Base-by-base conservation (phyloP, 1,140 invertebrate species). In the Radopholus similis region DNA sequence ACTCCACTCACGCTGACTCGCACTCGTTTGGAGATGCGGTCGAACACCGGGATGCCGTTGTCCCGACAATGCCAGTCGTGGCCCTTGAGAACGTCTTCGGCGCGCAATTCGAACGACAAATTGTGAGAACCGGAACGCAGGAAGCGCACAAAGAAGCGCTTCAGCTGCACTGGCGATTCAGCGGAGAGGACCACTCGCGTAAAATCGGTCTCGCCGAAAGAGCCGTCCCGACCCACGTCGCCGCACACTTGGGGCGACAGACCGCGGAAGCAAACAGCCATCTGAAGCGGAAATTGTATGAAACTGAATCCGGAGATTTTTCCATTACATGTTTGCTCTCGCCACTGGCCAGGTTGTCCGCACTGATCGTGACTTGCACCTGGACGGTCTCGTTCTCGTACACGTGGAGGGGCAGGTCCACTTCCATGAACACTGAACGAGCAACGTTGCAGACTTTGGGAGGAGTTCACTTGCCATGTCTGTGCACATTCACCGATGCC, bases 171-270 rank as follows among this genome's bases (percentile, higher is more conserved):
- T n/a, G 59, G 53, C 11, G 71, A 26, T 26, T 72, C 42, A 13
- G 32, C 9, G n/a, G 47, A 30, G 13, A 73, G 21, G 8, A 56
- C 35, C 49, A 73, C 57, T 8, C 57, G 49, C 9, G 68, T 76
- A 51, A 76, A 73, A 32, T 73, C 72, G 6, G 40, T 42, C 9
- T 59, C 72, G 9, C 57, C 65, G 34, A 56, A 30, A 53, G 15
- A 18, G 9, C 59, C 72, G n/a, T 73, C 60, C 9, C 59, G 57
- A 6, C 72, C 72, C 11, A 73, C 51, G 62, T 73, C 72, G 6
- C 74, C 72, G 47, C 72, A 73, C 4, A 77, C 74, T 13, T 68
- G 32, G 23, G 72, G 72, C 9, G 74, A 77, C 30, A 73, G 57
- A 2, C 73, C 73, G n/a, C 37, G 30, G 26, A 73, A 70, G 53